phyloP scores from a whole-genome alignment of 1,140 invertebrate species.

The Drusus annulatus region DNA sequence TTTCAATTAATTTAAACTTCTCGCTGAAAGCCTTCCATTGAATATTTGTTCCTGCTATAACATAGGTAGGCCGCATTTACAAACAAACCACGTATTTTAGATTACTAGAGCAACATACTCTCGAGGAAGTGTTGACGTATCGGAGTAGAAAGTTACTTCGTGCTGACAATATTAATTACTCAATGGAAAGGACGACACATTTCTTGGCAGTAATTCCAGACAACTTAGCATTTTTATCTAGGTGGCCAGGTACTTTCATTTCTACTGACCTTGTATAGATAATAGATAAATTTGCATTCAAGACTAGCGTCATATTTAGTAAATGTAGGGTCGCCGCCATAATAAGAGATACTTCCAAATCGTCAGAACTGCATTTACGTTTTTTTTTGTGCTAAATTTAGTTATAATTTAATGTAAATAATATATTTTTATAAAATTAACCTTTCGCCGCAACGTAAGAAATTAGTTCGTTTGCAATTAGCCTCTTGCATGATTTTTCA shows the following conservation, averaged over 20 bases:
- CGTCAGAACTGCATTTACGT: too few relatives aligned
- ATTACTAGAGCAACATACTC: conserved; percentile 8
- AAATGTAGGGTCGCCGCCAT: too few relatives aligned
- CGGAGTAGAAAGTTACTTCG: conserved; percentile 20
- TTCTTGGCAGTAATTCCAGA: not conserved
- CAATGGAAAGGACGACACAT: not conserved
- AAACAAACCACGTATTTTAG: conserved; percentile 26
- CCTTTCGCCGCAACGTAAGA: too few relatives aligned
- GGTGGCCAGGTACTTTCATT: conserved; percentile 10
- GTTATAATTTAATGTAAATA: too few relatives aligned
- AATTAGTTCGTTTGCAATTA: too few relatives aligned
- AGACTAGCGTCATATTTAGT: not conserved
- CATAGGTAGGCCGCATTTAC: not conserved
- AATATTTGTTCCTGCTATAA: too few relatives aligned
- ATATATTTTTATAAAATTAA: too few relatives aligned
- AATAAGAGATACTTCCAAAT: too few relatives aligned
- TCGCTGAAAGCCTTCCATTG: too few relatives aligned
- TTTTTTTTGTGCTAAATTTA: too few relatives aligned
- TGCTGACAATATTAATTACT: conserved; percentile 26
- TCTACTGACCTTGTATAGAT: conserved; percentile 21
- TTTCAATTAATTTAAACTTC: too few relatives aligned
- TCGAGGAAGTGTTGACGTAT: not conserved
- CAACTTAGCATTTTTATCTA: not conserved
- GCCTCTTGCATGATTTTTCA: too few relatives aligned
- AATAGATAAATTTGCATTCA: not conserved